Base-by-base conservation (phyloP, 2,113 vertebrate genomes). In the Trematocara zebra region DNA sequence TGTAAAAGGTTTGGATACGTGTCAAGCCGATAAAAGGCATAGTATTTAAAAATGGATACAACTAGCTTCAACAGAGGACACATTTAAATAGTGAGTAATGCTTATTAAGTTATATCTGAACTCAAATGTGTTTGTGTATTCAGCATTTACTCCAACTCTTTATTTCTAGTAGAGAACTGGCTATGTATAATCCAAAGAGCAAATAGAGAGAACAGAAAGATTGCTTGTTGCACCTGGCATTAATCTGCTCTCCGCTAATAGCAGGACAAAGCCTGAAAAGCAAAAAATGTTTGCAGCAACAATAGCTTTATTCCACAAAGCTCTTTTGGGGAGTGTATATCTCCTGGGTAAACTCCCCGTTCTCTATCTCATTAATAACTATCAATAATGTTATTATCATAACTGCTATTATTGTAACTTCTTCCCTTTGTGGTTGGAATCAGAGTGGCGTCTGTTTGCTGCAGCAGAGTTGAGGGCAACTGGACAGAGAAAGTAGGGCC, bases 401-500 rank as follows among this genome's bases (percentile, higher is more conserved):
- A 91, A 91, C 81, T 49, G 64, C 85, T 89, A 92, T 90, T 93
- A 92, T 87, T 52, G 76, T 94, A 90, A 91, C 86, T 91, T 72
- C 80, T 88, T 92, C 54, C 87, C 87, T 87, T 85, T 88, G 91
- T 84, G 84, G 88, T 85, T 85, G 69, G 69, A 84, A 91, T 80
- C 74, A 56, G 88, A 88, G 67, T 33, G 84, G 83, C 74, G 74
- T 92, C 82, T 83, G 83, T 88, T 90, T 91, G 91, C 91, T 87
- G 87, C 84, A 85, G 67, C 84, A 83, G 78, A 85, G 80, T 79
- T 42, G 54, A 92, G 91, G 87, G 89, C 84, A 90, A 31, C 90
- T 90, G 92, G 82, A 89, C 80, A 87, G 83, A 91, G 86, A 93
- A 95, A 96, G 91, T 86, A 94, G 92, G 90, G 92, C 94, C 95